Evolutionary conservation across 2,113 vertebrate genomes (phyloP), one percentile per base, ranked within the genome.

Genomic region (Cygnus atratus): DNA sequence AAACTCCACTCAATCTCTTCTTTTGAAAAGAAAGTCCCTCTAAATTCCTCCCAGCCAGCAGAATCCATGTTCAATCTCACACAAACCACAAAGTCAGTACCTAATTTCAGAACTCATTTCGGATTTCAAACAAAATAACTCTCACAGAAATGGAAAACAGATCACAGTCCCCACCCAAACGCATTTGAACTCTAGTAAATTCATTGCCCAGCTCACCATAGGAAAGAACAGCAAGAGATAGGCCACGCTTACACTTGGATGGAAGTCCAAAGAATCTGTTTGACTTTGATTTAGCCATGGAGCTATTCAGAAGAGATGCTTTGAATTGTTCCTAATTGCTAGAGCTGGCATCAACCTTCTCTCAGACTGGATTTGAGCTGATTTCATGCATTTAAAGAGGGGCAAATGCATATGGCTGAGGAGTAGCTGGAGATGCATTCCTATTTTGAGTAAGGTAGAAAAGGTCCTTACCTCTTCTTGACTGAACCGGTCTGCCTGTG

Each of bases 401-500:
- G 28, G 50, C 66, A 87, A 90, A 86, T 35, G 50, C 66, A 76
- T 22, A 57, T 6, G 72, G 66, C 79, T 88, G 78, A 80, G 63
- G 26, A 77, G 82, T 73, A 74, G 86, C 63, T 80, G 57, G 46
- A 48, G 67, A 70, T 29, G 35, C 41, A 83, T 58, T 72, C n/a
- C n/a, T 61, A 4, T 35, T 93, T 33, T 63, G 65, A 84, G 67
- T 84, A 65, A 68, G 71, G 48, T 31, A 44, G 43, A 33, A 28
- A 26, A 41, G 58, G 83, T 25, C 26, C 97, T 97, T 96, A 99
- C 99, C 99, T 99, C 99, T 68, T 98, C 98, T 87, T 99, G 98
- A 12, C 97, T 98, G 98, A 99, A 99, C 75, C 98, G 98, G 95
- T 99, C 99, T 43, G 99, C 99, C 91, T 99, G 99, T 35, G 99